Percentiles rank a stretch among this genome's conserved stretches.
These are phyloP conservation scores for Ramphastos sulfuratus DNA, from an alignment of 2,113 vertebrate species.

Conservation along the genomic window DNA sequence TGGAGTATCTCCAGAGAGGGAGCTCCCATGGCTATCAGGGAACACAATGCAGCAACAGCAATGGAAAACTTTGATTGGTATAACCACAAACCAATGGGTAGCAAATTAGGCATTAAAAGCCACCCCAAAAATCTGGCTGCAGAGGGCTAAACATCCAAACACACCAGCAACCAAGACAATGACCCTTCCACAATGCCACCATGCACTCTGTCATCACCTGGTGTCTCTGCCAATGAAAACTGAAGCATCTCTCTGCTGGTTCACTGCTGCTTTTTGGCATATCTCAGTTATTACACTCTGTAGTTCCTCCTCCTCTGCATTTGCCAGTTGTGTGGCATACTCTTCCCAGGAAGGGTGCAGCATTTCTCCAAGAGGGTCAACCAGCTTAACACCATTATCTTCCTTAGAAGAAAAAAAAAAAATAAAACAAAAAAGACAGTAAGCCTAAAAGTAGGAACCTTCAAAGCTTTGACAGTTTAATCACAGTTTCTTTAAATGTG, in stretches of 20 bases:
- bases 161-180: neutral
- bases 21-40: neutral
- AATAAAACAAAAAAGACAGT: neutral
- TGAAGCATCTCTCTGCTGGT: constrained; percentile 77
- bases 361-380: constrained; percentile 97
- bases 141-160: neutral
- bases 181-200: neutral
- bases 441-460: neutral
- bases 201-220: constrained; percentile 76
- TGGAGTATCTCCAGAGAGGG: neutral
- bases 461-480: neutral
- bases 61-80: neutral
- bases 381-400: constrained; percentile 94
- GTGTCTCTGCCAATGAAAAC: constrained; percentile 92
- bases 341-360: constrained; percentile 87
- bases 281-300: constrained; percentile 75
- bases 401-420: constrained; percentile 77
- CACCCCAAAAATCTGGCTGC: neutral
- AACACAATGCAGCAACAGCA: neutral
- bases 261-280: constrained; percentile 80
- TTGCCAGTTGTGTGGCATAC: constrained; percentile 88
- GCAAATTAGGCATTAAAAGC: neutral
- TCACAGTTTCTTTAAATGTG: neutral
- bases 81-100: neutral
- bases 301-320: constrained; percentile 85